These are phyloP conservation scores for Prolemur simus DNA, from an alignment of 2,113 vertebrate species.

Conservation along the genomic window DNA sequence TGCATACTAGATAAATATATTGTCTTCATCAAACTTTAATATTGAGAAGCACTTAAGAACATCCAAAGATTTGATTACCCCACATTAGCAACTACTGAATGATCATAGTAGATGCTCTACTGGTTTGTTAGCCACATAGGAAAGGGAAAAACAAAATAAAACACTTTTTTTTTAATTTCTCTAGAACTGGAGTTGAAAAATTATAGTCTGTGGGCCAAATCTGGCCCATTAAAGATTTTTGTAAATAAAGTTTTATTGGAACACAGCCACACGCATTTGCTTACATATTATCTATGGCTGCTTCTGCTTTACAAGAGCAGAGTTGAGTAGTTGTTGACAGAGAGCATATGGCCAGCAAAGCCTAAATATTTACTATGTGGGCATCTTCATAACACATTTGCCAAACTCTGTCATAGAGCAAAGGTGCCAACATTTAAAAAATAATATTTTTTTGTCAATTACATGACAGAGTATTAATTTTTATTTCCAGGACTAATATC, in stretches of 20 bases:
- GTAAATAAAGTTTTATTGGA: slow-evolving; percentile 42
- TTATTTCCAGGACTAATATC: not conserved
- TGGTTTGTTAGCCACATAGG: not conserved
- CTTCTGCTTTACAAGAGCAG: not conserved
- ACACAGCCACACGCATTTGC: not conserved
- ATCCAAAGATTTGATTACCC: not conserved
- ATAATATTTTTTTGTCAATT: not conserved
- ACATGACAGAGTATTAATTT: not conserved
- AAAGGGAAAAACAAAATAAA: slow-evolving; percentile 22
- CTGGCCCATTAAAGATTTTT: not conserved
- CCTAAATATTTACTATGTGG: not conserved
- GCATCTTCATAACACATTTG: not conserved
- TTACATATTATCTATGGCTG: not conserved
- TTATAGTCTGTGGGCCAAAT: not conserved
- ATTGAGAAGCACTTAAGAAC: not conserved
- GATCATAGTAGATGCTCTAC: not conserved
- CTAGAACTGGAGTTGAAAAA: not conserved
- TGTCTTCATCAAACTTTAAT: not conserved
- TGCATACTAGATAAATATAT: not conserved
- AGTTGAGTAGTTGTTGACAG: not conserved
- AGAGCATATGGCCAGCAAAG: not conserved
- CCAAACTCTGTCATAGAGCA: not conserved
- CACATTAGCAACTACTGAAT: not conserved
- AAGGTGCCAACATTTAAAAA: slow-evolving; percentile 7
- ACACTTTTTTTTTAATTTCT: not conserved